Evolutionary conservation across 2,113 vertebrate genomes (phyloP), one percentile per base, ranked within the genome.

Genomic region (Danionella cerebrum): DNA sequence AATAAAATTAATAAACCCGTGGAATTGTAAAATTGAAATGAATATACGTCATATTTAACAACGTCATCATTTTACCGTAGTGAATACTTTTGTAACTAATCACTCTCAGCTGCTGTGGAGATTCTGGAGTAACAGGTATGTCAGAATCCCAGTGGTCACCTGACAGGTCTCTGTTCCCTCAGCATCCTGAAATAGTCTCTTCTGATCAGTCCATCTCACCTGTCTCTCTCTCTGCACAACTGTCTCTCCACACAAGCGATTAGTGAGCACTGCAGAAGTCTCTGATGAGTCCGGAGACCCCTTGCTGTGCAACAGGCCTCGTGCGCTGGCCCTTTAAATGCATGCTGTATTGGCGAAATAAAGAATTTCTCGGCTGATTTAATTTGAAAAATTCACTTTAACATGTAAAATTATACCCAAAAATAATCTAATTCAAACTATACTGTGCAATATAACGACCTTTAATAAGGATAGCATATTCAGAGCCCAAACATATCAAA

Each of bases 121-220:
- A 12, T 42, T 42, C 38, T 29, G 16, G 55, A 19, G 39, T 60
- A 60, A 44, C 58, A 45, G 9, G 14, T 45, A 7, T 45, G 39
- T 31, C 58, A 31, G 25, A 5, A 33, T 60, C 57, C 10, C 57
- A 60, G 39, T 39, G 57, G 57, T 29, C 57, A 60, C 31, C 25
- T 60, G 25, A 57, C 25, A 39, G 35, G 19, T n/a, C 6, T 39
- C 35, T 27, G 27, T 11, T 25, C 12, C 57, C 42, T 41, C 64
- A n/a, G 29, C 39, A 47, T 57, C 51, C 67, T 71, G 45, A 65
- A 77, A 74, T 38, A 45, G 36, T 24, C 18, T 68, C 35, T 16
- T 55, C 53, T 67, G 33, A 55, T 67, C 39, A 31, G 57, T 44
- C 13, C 57, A 60, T 60, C 39, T 60, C 57, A 60, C 25, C 39